phyloP scores from a whole-genome alignment of 53 echinoderm and acorn worm genomes.

The Apostichopus leukothele region DNA sequence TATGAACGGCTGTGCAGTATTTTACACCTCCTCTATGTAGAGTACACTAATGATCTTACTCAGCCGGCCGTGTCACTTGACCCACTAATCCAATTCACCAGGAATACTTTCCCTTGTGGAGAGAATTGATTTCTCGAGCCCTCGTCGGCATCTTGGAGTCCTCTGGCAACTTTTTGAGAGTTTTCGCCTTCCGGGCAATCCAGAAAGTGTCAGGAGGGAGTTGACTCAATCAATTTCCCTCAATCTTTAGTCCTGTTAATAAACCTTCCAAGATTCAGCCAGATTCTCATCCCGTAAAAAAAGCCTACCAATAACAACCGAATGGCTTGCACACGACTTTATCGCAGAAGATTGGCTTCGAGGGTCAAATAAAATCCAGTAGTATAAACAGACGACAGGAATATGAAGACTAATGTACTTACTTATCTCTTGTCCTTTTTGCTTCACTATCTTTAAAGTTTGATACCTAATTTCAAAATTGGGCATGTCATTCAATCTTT shows the following conservation, averaged over 20 bases:
- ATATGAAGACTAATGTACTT: background rate
- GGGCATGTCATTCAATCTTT: too few species aligned
- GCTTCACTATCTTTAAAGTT: too few species aligned
- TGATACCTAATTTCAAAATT: too few species aligned
- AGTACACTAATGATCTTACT: background rate
- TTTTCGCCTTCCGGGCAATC: slow-evolving; percentile 12
- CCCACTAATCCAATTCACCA: slow-evolving; percentile 32
- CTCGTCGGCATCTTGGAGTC: background rate
- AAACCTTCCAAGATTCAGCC: background rate
- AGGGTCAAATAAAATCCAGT: background rate
- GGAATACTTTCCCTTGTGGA: slow-evolving; percentile 6
- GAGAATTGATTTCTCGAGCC: slow-evolving; percentile 29
- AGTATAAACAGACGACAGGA: background rate
- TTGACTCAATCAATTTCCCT: slow-evolving; percentile 15
- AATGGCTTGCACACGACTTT: background rate
- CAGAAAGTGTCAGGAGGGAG: slow-evolving; percentile 23
- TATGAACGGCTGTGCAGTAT: too few species aligned
- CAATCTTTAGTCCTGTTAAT: background rate
- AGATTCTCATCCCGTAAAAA: background rate
- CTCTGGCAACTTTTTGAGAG: slow-evolving; percentile 17
- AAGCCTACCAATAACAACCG: background rate
- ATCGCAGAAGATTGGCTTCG: background rate
- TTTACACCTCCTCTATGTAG: too few species aligned
- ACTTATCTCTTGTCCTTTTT: too few species aligned
- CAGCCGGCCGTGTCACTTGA: slow-evolving; percentile 13